Evolutionary conservation across 2,797 vertebrate species (phyloP), one percentile per base, ranked within the genome.

Genomic region (Eulemur albifrons): DNA sequence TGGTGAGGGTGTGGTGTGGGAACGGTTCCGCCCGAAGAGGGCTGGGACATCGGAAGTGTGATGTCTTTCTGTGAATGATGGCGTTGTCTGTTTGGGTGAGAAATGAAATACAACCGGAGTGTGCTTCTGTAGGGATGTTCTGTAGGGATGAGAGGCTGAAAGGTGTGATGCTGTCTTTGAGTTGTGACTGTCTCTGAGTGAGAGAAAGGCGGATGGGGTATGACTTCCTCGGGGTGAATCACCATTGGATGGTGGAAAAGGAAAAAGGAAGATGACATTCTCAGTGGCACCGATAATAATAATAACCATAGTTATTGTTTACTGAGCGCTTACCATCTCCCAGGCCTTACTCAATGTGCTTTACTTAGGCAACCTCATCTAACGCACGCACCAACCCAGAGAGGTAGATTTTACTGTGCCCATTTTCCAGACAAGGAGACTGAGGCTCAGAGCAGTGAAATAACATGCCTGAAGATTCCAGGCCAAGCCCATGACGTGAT

Each of bases 401-500:
- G 40, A 57, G n/a, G 45, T 38, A 30, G 50, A 27, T 7, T 72
- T 61, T 20, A 21, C 0, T 1, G 75, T 50, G 4, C 61, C 85
- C 72, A n/a, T 70, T 90, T 88, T 45, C 40, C 88, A 88, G 77
- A 88, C 38, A 63, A 83, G 81, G 38, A 92, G 35, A 85, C 88
- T 35, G 73, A 94, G 83, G 40, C 69, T 76, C 5, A 3, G 59
- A 76, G 48, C 54, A 25, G 25, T 18, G 32, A 79, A 45, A 82
- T 45, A 32, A 85, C 30, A 67, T 18, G 10, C 67, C 40, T 4
- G 38, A 21, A 27, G 35, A 38, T 27, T n/a, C 40, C 63, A 75
- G 20, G 27, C 52, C 45, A 48, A 86, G 54, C 69, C 72, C 23
- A 0, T 0, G 25, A 4, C 43, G 9, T 0, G 35, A 21, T 0